Evolutionary conservation across 2,113 vertebrate genomes (phyloP).

Genomic region (Nycticebus coucang): DNA sequence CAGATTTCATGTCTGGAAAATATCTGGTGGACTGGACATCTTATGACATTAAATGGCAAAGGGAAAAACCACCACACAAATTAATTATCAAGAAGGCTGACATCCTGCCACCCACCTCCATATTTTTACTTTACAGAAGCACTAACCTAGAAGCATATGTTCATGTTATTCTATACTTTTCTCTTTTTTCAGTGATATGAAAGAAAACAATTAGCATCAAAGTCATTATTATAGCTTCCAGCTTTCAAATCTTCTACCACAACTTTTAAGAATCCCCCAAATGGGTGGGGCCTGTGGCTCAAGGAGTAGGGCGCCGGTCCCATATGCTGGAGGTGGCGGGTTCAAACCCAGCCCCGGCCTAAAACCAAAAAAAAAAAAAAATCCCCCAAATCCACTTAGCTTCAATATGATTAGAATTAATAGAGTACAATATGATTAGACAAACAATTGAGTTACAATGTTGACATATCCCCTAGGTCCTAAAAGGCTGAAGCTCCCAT

Average conservation of each 20-base stretch:
- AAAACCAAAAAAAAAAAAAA: too few species aligned
- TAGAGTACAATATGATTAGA: background rate
- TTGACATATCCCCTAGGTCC: background rate
- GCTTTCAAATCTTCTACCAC: background rate
- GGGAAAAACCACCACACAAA: background rate
- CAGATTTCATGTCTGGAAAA: slow-evolving; percentile 28
- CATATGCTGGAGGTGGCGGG: too few species aligned
- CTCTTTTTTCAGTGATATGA: slow-evolving; percentile 11
- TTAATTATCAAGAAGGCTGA: background rate
- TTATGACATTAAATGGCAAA: background rate
- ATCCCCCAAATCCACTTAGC: too few species aligned
- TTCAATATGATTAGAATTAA: too few species aligned
- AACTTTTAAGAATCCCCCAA: slow-evolving; percentile 36
- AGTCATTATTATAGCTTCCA: slow-evolving; percentile 9
- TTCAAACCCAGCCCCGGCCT: too few species aligned
- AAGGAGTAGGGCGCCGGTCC: too few species aligned
- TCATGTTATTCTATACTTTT: background rate
- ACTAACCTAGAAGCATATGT: background rate
- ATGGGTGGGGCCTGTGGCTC: too few species aligned
- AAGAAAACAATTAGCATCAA: background rate
- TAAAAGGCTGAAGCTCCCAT: background rate
- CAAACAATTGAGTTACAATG: background rate
- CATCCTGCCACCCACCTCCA: background rate
- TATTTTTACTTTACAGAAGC: background rate
- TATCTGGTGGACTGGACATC: background rate